Conservation (phyloP, 2,113 vertebrate genomes). For the Rhabdornis inornatus region DNA sequence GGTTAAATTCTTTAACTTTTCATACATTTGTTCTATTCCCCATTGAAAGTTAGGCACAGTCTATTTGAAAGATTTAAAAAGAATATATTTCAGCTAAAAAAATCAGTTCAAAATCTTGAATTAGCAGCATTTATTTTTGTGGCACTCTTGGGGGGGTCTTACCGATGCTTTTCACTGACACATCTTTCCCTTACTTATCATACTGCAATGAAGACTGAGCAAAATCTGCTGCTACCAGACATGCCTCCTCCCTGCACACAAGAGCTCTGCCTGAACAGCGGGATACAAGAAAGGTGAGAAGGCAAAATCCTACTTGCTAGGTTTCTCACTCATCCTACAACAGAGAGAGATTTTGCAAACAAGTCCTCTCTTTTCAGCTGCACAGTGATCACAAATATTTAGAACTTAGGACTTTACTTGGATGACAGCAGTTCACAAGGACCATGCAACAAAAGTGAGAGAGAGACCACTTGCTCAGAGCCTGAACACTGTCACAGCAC, state of each 20-base stretch:
- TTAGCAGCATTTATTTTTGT: not conserved
- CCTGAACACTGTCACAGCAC: not conserved
- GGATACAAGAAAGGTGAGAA: not conserved
- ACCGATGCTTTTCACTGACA: not conserved
- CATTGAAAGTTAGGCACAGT: not conserved
- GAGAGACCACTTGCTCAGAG: not conserved
- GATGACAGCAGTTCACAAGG: not conserved
- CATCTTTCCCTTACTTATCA: not conserved
- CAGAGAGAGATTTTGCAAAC: not conserved
- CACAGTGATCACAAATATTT: not conserved
- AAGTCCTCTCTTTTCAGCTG: not conserved
- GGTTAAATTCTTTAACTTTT: not conserved
- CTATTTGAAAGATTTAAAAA: not conserved
- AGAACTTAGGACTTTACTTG: not conserved
- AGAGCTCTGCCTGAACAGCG: accelerated
- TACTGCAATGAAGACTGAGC: not conserved
- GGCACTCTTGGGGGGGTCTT: not conserved
- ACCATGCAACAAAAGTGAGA: not conserved
- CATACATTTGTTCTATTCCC: not conserved
- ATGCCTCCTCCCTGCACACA: accelerated
- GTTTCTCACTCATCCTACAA: not conserved
- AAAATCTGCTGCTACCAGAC: not conserved
- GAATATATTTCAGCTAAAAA: not conserved
- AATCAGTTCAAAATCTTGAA: not conserved
- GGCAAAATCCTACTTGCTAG: not conserved